phyloP scores from a whole-genome alignment of 53 echinoderm and acorn worm genomes.

The Antedon mediterranea region DNA sequence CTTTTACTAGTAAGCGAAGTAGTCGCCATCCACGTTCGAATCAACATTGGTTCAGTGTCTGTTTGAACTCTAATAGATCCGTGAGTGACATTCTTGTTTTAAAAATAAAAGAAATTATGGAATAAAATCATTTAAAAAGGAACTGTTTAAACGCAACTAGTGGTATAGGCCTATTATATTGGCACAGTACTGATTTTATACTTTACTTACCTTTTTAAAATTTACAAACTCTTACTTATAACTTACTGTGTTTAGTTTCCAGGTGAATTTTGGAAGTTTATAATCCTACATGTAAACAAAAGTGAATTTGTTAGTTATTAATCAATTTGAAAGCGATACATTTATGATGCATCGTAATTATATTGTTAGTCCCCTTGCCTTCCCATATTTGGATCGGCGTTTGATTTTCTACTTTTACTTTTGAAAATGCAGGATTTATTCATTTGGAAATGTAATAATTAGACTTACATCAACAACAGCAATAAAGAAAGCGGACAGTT shows the following conservation, averaged over 20 bases:
- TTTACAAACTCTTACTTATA: neutral
- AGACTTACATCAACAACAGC: constrained; percentile 33
- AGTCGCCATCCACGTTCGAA: constrained; percentile 36
- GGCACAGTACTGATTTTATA: no score
- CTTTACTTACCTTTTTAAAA: no score
- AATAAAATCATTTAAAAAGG: no score
- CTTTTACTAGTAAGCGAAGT: constrained; percentile 35
- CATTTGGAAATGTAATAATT: neutral
- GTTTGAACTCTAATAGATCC: constrained; percentile 44
- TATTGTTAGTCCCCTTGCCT: no score
- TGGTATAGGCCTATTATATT: no score
- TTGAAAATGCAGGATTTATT: no score
- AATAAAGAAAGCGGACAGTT: constrained; percentile 37
- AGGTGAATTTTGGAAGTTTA: constrained; percentile 26
- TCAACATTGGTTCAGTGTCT: constrained; percentile 26
- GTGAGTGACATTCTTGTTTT: constrained; percentile 67
- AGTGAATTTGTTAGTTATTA: neutral
- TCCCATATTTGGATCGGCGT: no score
- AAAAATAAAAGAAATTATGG: neutral
- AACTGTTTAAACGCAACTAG: no score
- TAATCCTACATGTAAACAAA: constrained; percentile 5
- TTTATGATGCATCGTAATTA: no score
- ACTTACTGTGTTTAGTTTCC: constrained; percentile 27
- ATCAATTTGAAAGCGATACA: no score
- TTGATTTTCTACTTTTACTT: no score